Evolutionary conservation across 2,113 vertebrate genomes (phyloP).

Genomic region (Grantiella picta): DNA sequence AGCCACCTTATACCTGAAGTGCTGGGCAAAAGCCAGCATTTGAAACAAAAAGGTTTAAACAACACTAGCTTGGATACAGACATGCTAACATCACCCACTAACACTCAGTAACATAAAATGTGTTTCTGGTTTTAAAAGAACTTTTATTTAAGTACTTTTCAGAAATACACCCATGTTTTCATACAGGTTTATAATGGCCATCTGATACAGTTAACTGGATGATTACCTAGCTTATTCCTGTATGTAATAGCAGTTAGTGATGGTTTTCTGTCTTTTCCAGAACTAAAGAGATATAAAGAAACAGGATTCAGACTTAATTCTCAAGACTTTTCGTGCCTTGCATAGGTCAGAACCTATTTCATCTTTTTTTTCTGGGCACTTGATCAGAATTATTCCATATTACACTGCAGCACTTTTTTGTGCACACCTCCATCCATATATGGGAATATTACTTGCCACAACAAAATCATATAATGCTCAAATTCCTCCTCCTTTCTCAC

Average conservation of each 20-base stretch:
- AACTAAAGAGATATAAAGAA: not conserved
- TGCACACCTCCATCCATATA: not conserved
- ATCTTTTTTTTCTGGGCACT: not conserved
- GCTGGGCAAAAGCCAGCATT: not conserved
- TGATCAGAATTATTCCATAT: not conserved
- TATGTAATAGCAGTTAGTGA: not conserved
- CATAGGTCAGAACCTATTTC: not conserved
- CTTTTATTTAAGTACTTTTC: not conserved
- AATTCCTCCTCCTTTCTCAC: not conserved
- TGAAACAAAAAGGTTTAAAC: not conserved
- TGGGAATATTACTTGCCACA: not conserved
- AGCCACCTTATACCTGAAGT: rapidly evolving
- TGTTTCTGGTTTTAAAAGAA: not conserved
- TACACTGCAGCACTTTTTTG: not conserved
- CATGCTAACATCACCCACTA: rapidly evolving
- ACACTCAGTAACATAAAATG: not conserved
- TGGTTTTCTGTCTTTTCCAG: not conserved
- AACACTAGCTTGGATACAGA: not conserved
- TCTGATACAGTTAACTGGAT: not conserved
- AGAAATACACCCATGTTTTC: not conserved
- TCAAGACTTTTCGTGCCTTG: not conserved
- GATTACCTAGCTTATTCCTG: not conserved
- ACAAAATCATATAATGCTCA: not conserved
- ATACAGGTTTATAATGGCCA: not conserved
- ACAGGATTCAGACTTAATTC: not conserved